phyloP scores from a whole-genome alignment of 2,797 vertebrate species.

The Muscicapa striata region DNA sequence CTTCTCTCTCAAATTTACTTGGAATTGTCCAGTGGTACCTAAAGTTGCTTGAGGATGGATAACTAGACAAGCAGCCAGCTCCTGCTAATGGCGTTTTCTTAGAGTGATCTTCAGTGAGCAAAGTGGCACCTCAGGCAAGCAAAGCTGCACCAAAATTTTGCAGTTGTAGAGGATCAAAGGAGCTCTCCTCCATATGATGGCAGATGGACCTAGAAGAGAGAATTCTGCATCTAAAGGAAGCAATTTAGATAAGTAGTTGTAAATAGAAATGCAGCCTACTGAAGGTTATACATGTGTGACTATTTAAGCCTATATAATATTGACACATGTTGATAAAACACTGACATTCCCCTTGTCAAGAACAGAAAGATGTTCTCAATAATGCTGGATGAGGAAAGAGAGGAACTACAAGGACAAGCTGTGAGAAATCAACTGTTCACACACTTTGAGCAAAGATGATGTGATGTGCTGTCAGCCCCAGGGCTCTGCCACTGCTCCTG shows the following conservation, averaged over 20 bases:
- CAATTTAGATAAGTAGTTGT: neutral
- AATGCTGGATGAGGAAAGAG: neutral
- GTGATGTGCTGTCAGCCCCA: neutral
- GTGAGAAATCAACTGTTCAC: neutral
- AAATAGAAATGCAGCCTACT: neutral
- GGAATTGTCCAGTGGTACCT: neutral
- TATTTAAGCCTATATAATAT: neutral
- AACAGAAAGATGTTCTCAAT: neutral
- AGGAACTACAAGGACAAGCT: neutral
- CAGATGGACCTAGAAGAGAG: neutral
- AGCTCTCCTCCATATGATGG: neutral
- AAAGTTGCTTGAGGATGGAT: neutral
- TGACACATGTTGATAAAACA: neutral
- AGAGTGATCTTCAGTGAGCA: neutral
- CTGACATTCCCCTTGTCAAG: neutral
- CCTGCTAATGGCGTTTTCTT: neutral
- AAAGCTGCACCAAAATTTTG: neutral
- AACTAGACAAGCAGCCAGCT: neutral
- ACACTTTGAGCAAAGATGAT: neutral
- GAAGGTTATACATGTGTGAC: neutral
- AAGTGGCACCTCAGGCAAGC: neutral
- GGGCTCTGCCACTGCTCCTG: neutral
- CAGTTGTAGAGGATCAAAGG: neutral
- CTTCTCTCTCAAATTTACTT: neutral
- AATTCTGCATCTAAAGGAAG: neutral